Conservation (phyloP, 2,113 vertebrate genomes). For the Alligator sinensis region DNA sequence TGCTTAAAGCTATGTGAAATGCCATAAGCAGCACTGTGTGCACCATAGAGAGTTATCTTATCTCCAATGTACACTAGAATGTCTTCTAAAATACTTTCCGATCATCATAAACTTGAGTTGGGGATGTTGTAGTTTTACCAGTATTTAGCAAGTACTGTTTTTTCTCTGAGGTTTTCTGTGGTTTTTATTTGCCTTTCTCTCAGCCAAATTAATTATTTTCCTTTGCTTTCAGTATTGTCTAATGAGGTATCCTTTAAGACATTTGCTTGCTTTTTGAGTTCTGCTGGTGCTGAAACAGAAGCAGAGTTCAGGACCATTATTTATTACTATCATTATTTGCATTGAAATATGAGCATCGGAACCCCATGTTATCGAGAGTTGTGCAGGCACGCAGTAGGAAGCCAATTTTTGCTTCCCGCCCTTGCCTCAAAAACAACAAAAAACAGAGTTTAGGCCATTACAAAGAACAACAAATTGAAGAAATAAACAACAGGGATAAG, state of each 20-base stretch:
- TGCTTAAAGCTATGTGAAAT: not conserved
- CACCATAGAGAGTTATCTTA: constrained; percentile 12
- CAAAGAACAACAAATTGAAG: not conserved
- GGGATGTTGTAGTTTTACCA: not conserved
- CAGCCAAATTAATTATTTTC: not conserved
- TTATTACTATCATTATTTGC: not conserved
- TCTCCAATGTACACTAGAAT: not conserved
- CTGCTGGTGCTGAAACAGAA: not conserved
- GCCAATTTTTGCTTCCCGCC: not conserved
- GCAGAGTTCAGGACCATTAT: not conserved
- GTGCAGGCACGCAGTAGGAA: not conserved
- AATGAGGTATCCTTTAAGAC: not conserved
- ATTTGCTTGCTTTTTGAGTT: not conserved
- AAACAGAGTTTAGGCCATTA: not conserved
- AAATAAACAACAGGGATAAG: not conserved
- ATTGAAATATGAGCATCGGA: not conserved
- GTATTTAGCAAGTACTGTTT: not conserved
- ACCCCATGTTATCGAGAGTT: not conserved
- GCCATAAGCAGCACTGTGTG: not conserved
- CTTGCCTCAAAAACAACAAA: not conserved
- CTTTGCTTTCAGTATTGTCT: not conserved
- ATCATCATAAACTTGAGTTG: not conserved
- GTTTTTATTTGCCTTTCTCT: not conserved
- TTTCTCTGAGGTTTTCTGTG: not conserved
- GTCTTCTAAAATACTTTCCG: constrained; percentile 1